Conservation (phyloP, 2,888 invertebrate genomes). For the Drosophila putrida region DNA sequence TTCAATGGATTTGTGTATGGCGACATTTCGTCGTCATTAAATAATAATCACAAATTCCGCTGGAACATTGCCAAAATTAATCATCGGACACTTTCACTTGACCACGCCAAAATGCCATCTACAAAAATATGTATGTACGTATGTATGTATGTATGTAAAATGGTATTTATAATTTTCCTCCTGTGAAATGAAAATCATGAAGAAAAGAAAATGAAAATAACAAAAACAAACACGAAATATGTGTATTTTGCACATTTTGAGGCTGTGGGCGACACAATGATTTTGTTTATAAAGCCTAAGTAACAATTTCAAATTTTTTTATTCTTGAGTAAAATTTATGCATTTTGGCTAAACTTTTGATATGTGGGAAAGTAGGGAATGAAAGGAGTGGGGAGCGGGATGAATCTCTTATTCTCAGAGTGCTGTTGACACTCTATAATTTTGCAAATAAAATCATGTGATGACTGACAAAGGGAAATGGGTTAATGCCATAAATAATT, state of each 20-base stretch:
- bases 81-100: conserved; percentile 84
- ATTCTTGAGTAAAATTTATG: conserved; percentile 54
- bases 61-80: conserved; percentile 82
- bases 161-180: conserved; percentile 28
- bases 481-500: conserved; percentile 51
- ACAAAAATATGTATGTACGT: conserved; percentile 16
- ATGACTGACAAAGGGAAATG: conserved; percentile 42
- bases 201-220: conserved; percentile 3
- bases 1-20: conserved; percentile 58
- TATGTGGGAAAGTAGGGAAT: neutral
- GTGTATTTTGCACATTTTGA: conserved; percentile 47
- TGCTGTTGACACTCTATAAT: conserved; percentile 42
- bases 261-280: conserved; percentile 53
- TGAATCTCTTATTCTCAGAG: neutral
- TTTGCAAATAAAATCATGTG: conserved; percentile 44
- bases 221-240: conserved; percentile 2
- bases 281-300: conserved; percentile 45
- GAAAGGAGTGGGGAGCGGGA: neutral
- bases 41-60: conserved; percentile 79
- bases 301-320: conserved; percentile 45
- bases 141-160: neutral
- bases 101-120: conserved; percentile 54
- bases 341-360: conserved; percentile 3
- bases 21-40: conserved; percentile 79
- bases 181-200: conserved; percentile 54